Evolutionary conservation across 53 echinoderm and acorn worm species (phyloP), one percentile per base, ranked within the genome.

Genomic region (Apostichopus leukothele): DNA sequence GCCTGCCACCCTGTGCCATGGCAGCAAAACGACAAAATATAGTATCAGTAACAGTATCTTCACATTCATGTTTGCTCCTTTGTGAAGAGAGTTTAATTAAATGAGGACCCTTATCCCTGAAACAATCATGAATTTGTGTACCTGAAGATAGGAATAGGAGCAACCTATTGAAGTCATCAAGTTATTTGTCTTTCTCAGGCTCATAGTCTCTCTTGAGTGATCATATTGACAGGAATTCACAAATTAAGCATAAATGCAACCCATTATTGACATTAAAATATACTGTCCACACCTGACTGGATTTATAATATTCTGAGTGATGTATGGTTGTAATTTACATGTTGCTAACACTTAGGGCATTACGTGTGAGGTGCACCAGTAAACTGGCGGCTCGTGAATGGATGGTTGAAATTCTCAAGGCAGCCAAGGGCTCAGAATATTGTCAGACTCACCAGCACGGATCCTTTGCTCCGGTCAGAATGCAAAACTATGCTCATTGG

Each of bases 391-490:
- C 96, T 50, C 63, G 92, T 20, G 96, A 99, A 57, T 99, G 99
- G 99, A 92, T 92, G 94, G 93, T 93, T 12, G 92, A 93, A 22
- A 90, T 99, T 11, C 75, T 86, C 27, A 83, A 90, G 67, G 91
- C 86, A 76, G 90, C 92, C 13, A 60, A 89, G 26, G 76, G 77
- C 19, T 99, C 91, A 6, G 96, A 99, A n/a, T 99, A 94, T 90
- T 93, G 93, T 8, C 71, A 86, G 14, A 16, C 73, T 4, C 90
- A 94, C 52, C 93, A 91, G 5, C 88, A 91, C 71, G 89, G 91
- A 11, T 96, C 99, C 21, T 99, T 96, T 83, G 99, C 96, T 1
- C 99, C 98, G 11, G 92, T 89, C 6, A 89, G 99, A 60, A 53
- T 86, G 1, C 91, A 92, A 67, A 87, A 89, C 14, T 90, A 88